These are phyloP conservation scores for Hylaeus volcanicus DNA, from an alignment of 1,140 invertebrate species.

Conservation along the genomic window DNA sequence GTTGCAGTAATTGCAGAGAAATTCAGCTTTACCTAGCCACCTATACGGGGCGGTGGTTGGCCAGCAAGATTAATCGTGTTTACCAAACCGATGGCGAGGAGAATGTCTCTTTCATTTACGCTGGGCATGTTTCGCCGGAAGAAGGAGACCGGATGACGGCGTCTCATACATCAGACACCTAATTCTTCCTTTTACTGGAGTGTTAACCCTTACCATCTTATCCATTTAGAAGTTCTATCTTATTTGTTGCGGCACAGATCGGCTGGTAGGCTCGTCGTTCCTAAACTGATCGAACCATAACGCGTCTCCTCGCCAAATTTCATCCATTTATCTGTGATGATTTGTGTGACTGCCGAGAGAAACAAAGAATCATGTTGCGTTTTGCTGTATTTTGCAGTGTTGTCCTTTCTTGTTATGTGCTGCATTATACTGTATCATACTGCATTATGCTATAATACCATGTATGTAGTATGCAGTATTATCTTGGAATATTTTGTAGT, in stretches of 20 bases:
- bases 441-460: too few relatives aligned
- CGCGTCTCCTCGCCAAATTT: conserved; percentile 42
- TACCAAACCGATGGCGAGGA: conserved; percentile 40
- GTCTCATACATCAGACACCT: conserved; percentile 69
- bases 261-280: conserved; percentile 64
- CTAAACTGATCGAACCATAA: conserved; percentile 71
- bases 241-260: conserved; percentile 39
- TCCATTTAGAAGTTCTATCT: conserved; percentile 77
- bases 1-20: conserved; percentile 35
- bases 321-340: conserved; percentile 10
- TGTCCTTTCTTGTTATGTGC: too few relatives aligned
- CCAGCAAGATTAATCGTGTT: conserved; percentile 45
- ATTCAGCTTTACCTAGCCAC: conserved; percentile 34
- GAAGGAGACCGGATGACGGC: conserved; percentile 45
- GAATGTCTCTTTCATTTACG: conserved; percentile 60
- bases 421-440: too few relatives aligned
- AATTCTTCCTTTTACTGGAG: conserved; percentile 66
- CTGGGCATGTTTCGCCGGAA: conserved; percentile 42
- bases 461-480: too few relatives aligned
- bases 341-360: not conserved
- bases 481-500: too few relatives aligned
- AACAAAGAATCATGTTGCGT: not conserved
- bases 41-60: not conserved
- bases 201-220: conserved; percentile 74
- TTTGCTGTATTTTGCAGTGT: too few relatives aligned